These are phyloP conservation scores for Stenodema calcarata DNA, from an alignment of 2,888 invertebrate genomes.

Conservation along the genomic window DNA sequence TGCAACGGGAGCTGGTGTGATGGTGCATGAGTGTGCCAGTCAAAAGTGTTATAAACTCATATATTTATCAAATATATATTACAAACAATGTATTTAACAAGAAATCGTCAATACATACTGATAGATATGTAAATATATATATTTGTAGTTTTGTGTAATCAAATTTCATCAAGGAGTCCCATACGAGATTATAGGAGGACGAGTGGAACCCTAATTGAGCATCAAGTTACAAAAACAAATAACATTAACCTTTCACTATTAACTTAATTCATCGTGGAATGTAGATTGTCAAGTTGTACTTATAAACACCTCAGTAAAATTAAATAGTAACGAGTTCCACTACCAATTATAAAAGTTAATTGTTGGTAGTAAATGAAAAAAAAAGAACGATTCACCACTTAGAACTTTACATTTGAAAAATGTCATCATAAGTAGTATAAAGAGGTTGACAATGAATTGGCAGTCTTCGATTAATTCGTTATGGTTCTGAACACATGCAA, in stretches of 20 bases:
- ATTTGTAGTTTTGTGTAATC: neutral
- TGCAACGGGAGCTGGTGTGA: too few relatives aligned
- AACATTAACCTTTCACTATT: neutral
- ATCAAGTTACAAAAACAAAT: neutral
- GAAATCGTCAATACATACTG: neutral
- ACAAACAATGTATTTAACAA: conserved; percentile 23
- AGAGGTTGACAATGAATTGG: neutral
- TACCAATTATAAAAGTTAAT: neutral
- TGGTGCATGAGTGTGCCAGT: too few relatives aligned
- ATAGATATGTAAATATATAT: conserved; percentile 20
- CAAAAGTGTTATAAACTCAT: neutral
- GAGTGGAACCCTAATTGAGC: neutral
- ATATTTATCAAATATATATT: conserved; percentile 30
- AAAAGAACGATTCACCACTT: neutral
- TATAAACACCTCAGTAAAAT: neutral
- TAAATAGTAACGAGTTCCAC: too few relatives aligned
- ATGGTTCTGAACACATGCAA: conserved; percentile 12
- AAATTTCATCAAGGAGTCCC: neutral
- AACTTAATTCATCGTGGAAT: neutral
- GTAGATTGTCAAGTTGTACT: neutral
- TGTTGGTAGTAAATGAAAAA: too few relatives aligned
- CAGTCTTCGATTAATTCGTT: conserved; percentile 41
- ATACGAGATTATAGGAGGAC: neutral
- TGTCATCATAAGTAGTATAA: neutral
- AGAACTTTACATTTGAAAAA: neutral